Percentiles rank a stretch among this genome's conserved stretches.
Evolutionary conservation across 2,113 vertebrate genomes (phyloP).

Genomic region (Cnemophilus loriae): DNA sequence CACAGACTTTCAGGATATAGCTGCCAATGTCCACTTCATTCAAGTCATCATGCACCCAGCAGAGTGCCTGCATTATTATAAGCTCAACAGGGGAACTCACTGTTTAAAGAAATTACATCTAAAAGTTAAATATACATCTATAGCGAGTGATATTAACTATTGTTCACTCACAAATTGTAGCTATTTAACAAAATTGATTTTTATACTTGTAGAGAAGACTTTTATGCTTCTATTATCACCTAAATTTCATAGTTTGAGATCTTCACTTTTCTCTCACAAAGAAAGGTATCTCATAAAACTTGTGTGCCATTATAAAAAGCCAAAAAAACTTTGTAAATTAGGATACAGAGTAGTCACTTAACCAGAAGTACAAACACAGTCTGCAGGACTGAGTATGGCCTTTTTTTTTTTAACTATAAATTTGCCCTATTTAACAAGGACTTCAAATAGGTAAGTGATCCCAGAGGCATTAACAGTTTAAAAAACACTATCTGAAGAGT

Average conservation of each 20-base stretch:
- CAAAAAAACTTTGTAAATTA: background rate
- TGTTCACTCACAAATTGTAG: background rate
- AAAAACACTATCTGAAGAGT: background rate
- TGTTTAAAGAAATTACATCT: conserved; percentile 64
- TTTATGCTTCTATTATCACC: background rate
- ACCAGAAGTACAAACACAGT: background rate
- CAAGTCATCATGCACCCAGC: conserved; percentile 97
- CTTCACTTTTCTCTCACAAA: background rate
- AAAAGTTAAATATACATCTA: background rate
- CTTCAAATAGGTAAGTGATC: background rate
- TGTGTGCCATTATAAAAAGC: background rate
- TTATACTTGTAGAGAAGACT: background rate
- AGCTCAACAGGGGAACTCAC: conserved; percentile 96
- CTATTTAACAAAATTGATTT: background rate
- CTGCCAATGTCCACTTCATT: conserved; percentile 92
- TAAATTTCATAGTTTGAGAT: background rate
- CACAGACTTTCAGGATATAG: conserved; percentile 95
- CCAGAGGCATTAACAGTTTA: background rate
- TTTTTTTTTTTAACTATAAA: background rate
- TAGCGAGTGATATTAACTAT: background rate
- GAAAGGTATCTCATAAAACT: background rate
- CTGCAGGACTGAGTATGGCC: background rate
- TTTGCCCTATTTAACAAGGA: background rate
- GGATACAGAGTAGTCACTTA: background rate
- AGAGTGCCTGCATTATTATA: conserved; percentile 96